Conservation (phyloP, 1,140 invertebrate species). For the Heliothis virescens region DNA sequence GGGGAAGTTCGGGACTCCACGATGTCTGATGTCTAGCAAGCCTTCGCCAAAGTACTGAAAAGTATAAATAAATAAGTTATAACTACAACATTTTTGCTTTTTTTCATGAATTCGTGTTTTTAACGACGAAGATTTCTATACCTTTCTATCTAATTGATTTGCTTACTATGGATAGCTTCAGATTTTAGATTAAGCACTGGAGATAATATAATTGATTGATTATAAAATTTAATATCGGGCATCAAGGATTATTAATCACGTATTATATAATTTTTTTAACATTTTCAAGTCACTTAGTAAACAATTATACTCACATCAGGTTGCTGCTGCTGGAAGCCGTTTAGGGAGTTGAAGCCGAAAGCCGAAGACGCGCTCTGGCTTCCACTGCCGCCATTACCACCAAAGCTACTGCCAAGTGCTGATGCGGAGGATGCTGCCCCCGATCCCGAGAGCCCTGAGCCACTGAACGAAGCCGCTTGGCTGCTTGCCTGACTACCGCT, state of each 20-base stretch:
- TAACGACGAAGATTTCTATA: neutral
- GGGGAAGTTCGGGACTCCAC: constrained; percentile 73
- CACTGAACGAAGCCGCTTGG: constrained; percentile 76
- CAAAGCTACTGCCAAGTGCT: constrained; percentile 63
- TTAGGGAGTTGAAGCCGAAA: constrained; percentile 77
- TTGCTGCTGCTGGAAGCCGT: constrained; percentile 66
- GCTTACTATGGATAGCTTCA: no score
- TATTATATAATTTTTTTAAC: neutral
- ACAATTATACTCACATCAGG: constrained; percentile 65
- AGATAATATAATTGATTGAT: no score
- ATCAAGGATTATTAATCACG: no score
- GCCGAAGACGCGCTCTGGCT: constrained; percentile 78
- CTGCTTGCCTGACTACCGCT: constrained; percentile 79
- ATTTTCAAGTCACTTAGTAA: neutral
- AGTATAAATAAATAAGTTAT: neutral
- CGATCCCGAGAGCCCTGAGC: constrained; percentile 62
- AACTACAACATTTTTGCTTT: neutral
- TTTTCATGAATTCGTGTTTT: neutral
- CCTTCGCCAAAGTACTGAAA: constrained; percentile 66
- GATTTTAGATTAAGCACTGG: no score
- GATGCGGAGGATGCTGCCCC: constrained; percentile 70
- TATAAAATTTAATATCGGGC: no score
- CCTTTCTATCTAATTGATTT: no score
- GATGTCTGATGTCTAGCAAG: constrained; percentile 73
- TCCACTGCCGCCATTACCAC: constrained; percentile 53